Base-by-base conservation (phyloP, 2,797 vertebrate species). In the Philypnodon macrostomus region DNA sequence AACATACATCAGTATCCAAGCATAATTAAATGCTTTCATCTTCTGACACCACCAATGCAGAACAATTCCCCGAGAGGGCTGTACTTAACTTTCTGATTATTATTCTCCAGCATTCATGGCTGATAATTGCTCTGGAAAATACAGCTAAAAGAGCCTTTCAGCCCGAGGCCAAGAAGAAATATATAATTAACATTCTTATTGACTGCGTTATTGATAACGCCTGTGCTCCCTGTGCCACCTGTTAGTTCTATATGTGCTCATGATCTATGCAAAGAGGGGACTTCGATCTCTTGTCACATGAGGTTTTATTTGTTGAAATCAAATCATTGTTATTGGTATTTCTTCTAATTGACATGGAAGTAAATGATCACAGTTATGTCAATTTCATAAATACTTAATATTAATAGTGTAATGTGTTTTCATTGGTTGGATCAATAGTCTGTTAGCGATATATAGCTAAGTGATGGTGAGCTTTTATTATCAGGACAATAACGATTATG, bases 111-210 rank as follows among this genome's bases (percentile, higher is more conserved):
- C 45, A 64, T 55, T 75, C 40, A 29, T 7, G 4, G 19, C 16
- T 37, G 51, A 51, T 76, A 62, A 70, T 12, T 36, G 50, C 53
- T 41, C 48, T 34, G 35, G 18, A 54, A 68, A 71, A 53, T 39
- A 31, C 46, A 40, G 42, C 50, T 69, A 51, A 75, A 63, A 48
- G 62, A 62, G 30, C 53, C 38, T 11, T 53, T 31, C 31, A 27
- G 65, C 70, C 70, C 1, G 9, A 26, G 42, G 77, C 35, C 47
- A 21, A 64, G 27, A 45, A 19, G 54, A 75, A 44, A 67, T 59
- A 8, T 61, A 70, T 70, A 72, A 70, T 78, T 71, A 70, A 70
- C 56, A 21, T 21, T 4, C 36, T 51, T 75, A 72, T 63, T 74
- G 70, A 73, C 59, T 27, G 7, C 15, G 47, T 53, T 71, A 71